phyloP scores from a whole-genome alignment of 2,888 invertebrate genomes.

The Myathropa florea region DNA sequence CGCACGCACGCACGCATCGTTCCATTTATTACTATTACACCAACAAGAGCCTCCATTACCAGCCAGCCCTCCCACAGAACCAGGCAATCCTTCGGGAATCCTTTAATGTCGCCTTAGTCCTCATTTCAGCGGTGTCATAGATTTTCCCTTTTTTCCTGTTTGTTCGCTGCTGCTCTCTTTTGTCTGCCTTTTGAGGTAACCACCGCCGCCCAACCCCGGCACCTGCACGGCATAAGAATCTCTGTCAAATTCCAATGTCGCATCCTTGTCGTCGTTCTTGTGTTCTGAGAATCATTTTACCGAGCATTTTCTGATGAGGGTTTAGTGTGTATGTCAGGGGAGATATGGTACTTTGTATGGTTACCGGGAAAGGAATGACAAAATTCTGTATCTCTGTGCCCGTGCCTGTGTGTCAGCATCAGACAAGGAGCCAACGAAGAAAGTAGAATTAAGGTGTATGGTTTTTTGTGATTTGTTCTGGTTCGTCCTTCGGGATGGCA shows the following conservation, averaged over 20 bases:
- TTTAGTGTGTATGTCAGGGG: neutral
- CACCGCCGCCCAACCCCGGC: neutral
- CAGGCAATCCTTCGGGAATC: constrained; percentile 37
- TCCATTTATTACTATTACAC: constrained; percentile 49
- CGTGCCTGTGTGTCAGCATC: neutral
- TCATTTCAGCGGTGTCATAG: constrained; percentile 54
- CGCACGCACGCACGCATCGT: constrained; percentile 28
- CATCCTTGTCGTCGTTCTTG: constrained; percentile 16
- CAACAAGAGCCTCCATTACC: constrained; percentile 25
- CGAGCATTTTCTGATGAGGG: constrained; percentile 45
- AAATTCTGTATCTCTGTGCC: constrained; percentile 46
- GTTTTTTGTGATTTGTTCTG: constrained; percentile 41
- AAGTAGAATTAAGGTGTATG: constrained; percentile 22
- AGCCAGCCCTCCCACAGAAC: neutral
- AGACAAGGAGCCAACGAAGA: neutral
- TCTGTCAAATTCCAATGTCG: constrained; percentile 56
- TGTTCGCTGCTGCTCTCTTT: neutral
- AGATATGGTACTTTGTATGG: constrained; percentile 36
- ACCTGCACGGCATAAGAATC: constrained; percentile 39
- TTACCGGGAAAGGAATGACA: constrained; percentile 51
- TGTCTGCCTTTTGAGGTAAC: constrained; percentile 14
- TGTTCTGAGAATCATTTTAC: constrained; percentile 38
- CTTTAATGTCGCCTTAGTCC: constrained; percentile 57
- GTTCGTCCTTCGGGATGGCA: constrained; percentile 2
- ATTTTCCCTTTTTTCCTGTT: constrained; percentile 1